Evolutionary conservation across 1,140 invertebrate species (phyloP).

Genomic region (Macrobrachium rosenbergii): DNA sequence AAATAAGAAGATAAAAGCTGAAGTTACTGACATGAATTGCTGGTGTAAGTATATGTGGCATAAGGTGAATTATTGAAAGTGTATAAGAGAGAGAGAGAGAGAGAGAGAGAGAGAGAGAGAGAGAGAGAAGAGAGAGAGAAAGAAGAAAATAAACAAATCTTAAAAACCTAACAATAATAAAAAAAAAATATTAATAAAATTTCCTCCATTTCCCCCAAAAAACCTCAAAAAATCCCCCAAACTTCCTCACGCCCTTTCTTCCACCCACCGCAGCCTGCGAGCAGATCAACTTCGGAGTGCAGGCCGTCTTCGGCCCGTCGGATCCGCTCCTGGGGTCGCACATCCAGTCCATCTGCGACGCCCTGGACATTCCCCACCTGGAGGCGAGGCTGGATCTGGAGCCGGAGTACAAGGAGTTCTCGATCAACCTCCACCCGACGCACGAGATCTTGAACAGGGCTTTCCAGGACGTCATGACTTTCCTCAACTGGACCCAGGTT

Average conservation of each 20-base stretch:
- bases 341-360: conserved; percentile 90
- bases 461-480: conserved; percentile 87
- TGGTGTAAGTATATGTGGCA: too few relatives aligned
- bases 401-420: conserved; percentile 79
- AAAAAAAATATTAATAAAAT: too few relatives aligned
- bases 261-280: conserved; percentile 80
- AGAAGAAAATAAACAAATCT: too few relatives aligned
- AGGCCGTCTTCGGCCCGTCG: conserved; percentile 90
- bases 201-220: too few relatives aligned
- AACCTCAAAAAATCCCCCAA: too few relatives aligned
- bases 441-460: conserved; percentile 86
- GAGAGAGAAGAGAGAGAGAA: too few relatives aligned
- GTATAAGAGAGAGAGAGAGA: too few relatives aligned
- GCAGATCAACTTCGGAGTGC: conserved; percentile 86
- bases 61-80: too few relatives aligned
- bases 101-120: too few relatives aligned
- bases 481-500: conserved; percentile 93
- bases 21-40: too few relatives aligned
- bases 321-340: conserved; percentile 86
- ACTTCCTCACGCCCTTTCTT: not conserved
- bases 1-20: too few relatives aligned
- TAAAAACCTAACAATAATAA: too few relatives aligned
- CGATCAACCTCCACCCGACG: conserved; percentile 91
- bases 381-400: conserved; percentile 76
- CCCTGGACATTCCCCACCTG: conserved; percentile 89